These are phyloP conservation scores for Neodon shergylaensis DNA, from an alignment of 2,113 vertebrate species.

Conservation along the genomic window DNA sequence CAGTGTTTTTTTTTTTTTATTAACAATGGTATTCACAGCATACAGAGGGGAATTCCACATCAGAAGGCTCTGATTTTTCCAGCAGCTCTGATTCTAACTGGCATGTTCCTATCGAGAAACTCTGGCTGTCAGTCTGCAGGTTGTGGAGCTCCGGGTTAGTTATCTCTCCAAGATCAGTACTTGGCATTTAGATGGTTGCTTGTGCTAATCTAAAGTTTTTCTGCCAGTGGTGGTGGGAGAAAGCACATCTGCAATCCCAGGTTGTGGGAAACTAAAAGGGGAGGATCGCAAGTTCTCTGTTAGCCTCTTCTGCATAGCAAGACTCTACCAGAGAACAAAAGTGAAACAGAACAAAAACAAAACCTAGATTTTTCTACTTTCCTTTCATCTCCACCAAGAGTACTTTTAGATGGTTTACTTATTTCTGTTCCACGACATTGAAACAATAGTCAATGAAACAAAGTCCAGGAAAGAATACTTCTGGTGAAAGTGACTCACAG, in stretches of 20 bases:
- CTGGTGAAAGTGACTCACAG: neutral
- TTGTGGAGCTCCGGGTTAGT: neutral
- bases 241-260: neutral
- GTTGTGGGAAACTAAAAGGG: neutral
- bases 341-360: neutral
- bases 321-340: neutral
- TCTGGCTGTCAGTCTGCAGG: accelerated
- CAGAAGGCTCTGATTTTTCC: too few relatives aligned
- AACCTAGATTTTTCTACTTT: neutral
- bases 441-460: constrained; percentile 19
- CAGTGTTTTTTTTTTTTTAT: too few relatives aligned
- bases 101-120: neutral
- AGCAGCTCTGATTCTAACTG: neutral
- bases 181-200: neutral
- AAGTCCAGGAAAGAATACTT: neutral
- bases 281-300: neutral
- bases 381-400: neutral
- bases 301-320: neutral
- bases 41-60: too few relatives aligned
- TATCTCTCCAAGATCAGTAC: neutral
- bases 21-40: too few relatives aligned
- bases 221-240: neutral
- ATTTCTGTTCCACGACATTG: neutral
- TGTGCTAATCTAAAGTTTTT: neutral
- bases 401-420: constrained; percentile 3